A percentile compares a stretch with the other conserved stretches of the same genome.
These are phyloP conservation scores for Rhamphomyia laevipes DNA, from an alignment of 2,888 invertebrate species.

Conservation along the genomic window DNA sequence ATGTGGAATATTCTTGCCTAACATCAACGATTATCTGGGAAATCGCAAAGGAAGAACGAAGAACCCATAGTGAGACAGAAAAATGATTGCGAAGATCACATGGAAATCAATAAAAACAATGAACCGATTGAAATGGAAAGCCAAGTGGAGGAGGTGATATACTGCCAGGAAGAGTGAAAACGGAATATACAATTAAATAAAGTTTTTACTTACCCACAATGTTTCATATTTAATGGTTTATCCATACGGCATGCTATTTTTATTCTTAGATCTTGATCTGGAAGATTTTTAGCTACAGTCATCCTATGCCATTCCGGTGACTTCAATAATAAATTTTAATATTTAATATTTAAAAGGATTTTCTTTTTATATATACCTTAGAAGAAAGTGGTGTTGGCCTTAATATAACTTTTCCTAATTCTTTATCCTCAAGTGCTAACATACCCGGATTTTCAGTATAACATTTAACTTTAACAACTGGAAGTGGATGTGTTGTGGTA, in stretches of 20 bases:
- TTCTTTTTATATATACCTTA: slow-evolving; percentile 47
- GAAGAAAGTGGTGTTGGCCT: slow-evolving; percentile 79
- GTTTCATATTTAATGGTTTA: slow-evolving; percentile 98
- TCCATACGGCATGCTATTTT: slow-evolving; percentile 98
- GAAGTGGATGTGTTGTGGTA: slow-evolving; percentile 92
- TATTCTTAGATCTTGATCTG: slow-evolving; percentile 91
- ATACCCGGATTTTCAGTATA: slow-evolving; percentile 97
- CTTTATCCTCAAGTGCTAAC: slow-evolving; percentile 97
- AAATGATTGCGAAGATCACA: too few species aligned
- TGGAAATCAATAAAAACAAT: too few species aligned
- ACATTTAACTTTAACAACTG: slow-evolving; percentile 93
- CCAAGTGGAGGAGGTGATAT: neutral
- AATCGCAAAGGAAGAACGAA: too few species aligned
- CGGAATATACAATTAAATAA: neutral
- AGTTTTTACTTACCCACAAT: slow-evolving; percentile 65
- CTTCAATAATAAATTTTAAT: slow-evolving; percentile 33
- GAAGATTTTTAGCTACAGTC: slow-evolving; percentile 86
- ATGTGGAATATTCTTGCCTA: too few species aligned
- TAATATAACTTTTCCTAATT: slow-evolving; percentile 84
- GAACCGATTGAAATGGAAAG: too few species aligned
- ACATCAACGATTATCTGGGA: too few species aligned
- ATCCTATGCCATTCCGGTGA: slow-evolving; percentile 98
- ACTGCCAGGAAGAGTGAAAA: neutral
- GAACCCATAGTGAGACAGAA: too few species aligned
- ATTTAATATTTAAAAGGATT: neutral